Evolutionary conservation across 2,797 vertebrate species (phyloP).

Genomic region (Rallus crepitans): DNA sequence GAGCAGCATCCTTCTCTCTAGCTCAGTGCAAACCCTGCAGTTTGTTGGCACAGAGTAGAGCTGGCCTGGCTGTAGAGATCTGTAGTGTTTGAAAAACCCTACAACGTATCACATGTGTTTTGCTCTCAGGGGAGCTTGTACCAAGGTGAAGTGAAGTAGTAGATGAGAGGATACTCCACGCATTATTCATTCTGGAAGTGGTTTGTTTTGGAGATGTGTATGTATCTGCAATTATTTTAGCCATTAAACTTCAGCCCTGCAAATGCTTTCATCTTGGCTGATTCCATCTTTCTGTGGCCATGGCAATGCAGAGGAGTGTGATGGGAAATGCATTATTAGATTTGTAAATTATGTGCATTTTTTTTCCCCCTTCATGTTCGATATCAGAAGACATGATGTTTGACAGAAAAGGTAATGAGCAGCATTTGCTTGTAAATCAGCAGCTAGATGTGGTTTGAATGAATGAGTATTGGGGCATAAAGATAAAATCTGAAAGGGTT

Average conservation of each 20-base stretch:
- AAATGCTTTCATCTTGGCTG: constrained; percentile 55
- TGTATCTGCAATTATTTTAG: constrained; percentile 58
- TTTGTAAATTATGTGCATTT: constrained; percentile 43
- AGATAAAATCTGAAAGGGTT: background rate
- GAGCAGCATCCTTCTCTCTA: background rate
- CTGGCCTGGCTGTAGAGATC: background rate
- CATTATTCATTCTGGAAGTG: constrained; percentile 51
- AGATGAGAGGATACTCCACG: constrained; percentile 34
- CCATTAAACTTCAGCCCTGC: constrained; percentile 44
- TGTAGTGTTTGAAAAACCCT: background rate
- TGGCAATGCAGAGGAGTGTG: constrained; percentile 33
- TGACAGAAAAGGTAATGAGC: constrained; percentile 19
- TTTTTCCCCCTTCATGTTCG: background rate
- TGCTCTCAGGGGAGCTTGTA: background rate
- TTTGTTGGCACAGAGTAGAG: background rate
- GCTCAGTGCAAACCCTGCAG: background rate
- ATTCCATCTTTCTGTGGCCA: constrained; percentile 28
- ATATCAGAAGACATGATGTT: background rate
- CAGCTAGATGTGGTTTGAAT: background rate
- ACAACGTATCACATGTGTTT: background rate
- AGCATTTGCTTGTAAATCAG: constrained; percentile 35
- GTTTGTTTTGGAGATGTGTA: constrained; percentile 55
- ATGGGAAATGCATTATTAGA: constrained; percentile 23
- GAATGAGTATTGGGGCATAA: background rate
- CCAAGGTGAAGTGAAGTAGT: constrained; percentile 25